phyloP scores from a whole-genome alignment of 2,888 invertebrate genomes.

The Euplagia quadripunctaria region DNA sequence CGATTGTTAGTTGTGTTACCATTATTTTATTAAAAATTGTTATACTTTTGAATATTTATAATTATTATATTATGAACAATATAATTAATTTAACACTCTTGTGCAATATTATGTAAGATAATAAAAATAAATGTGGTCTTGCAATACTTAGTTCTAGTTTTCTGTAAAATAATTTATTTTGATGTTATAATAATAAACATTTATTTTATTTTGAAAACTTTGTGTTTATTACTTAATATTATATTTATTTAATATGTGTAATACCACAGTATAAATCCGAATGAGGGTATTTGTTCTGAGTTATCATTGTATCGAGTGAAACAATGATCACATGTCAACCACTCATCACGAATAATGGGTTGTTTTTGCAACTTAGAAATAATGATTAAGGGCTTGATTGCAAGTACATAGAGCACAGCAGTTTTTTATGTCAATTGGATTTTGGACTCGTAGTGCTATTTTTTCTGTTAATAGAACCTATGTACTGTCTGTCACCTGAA shows the following conservation, averaged over 20 bases:
- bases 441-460: too few relatives aligned
- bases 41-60: not conserved
- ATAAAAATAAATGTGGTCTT: not conserved
- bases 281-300: not conserved
- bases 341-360: not conserved
- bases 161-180: slow-evolving; percentile 1
- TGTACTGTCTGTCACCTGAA: too few relatives aligned
- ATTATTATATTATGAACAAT: not conserved
- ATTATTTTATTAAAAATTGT: not conserved
- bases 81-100: not conserved
- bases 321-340: not conserved
- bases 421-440: too few relatives aligned
- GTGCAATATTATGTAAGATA: not conserved
- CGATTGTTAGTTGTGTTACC: not conserved
- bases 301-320: not conserved
- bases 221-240: not conserved
- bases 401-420: too few relatives aligned
- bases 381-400: too few relatives aligned
- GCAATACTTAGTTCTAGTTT: not conserved
- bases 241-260: not conserved
- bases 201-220: not conserved
- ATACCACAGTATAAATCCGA: not conserved
- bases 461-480: too few relatives aligned
- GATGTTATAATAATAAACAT: not conserved
- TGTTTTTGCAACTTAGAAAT: too few relatives aligned